These are phyloP conservation scores for Eulithis testata DNA, from an alignment of 2,888 invertebrate genomes.

Conservation along the genomic window DNA sequence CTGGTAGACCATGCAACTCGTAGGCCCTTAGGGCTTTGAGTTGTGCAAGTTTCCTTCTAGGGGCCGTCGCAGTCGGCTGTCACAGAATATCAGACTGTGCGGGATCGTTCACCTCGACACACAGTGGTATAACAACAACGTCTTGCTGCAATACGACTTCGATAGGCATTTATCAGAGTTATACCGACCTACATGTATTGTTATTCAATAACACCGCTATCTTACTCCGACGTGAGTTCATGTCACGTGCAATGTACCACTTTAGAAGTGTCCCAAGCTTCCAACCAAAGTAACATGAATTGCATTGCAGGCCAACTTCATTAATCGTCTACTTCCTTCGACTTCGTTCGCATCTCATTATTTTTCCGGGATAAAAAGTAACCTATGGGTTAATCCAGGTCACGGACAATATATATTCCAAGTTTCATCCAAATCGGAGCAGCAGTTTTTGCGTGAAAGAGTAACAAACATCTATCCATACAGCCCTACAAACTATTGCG, in stretches of 20 bases:
- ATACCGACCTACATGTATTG: not conserved
- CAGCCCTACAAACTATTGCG: too few relatives aligned
- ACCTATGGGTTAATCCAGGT: too few relatives aligned
- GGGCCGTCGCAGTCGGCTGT: slow-evolving; percentile 54
- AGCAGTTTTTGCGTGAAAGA: too few relatives aligned
- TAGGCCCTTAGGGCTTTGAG: slow-evolving; percentile 26
- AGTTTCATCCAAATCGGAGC: too few relatives aligned
- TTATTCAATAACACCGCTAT: slow-evolving; percentile 32
- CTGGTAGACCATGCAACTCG: slow-evolving; percentile 18
- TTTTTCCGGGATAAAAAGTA: too few relatives aligned
- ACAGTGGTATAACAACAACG: slow-evolving; percentile 10
- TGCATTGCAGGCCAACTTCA: too few relatives aligned
- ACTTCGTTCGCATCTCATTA: too few relatives aligned
- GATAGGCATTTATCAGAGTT: slow-evolving; percentile 34
- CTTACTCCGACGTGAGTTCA: slow-evolving; percentile 2
- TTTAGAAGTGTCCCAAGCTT: too few relatives aligned
- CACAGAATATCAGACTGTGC: slow-evolving; percentile 52
- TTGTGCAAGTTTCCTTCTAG: slow-evolving; percentile 72
- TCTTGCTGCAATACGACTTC: slow-evolving; percentile 47
- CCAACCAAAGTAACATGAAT: too few relatives aligned
- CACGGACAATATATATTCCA: too few relatives aligned
- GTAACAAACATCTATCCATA: too few relatives aligned
- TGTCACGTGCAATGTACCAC: slow-evolving; percentile 7
- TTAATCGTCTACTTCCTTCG: too few relatives aligned
- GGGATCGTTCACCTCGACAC: slow-evolving; percentile 70